Conservation (phyloP, 2,888 invertebrate species). For the Ophraella communa region DNA sequence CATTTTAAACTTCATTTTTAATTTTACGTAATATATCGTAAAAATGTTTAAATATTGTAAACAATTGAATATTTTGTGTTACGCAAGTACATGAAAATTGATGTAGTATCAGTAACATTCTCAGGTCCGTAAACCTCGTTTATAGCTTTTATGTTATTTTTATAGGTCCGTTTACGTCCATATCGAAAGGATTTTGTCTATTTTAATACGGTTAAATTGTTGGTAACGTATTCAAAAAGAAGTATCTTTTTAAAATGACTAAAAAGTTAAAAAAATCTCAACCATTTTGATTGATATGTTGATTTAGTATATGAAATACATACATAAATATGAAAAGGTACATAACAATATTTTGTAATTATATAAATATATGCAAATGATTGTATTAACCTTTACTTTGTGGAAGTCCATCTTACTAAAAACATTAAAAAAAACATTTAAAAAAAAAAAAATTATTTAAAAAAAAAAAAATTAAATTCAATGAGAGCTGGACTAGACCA, state of each 20-base stretch:
- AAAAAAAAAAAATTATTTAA: too few species aligned
- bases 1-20: neutral
- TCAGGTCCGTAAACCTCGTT: constrained; percentile 21
- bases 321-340: too few species aligned
- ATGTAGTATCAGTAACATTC: constrained; percentile 16
- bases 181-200: constrained; percentile 15
- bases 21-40: neutral
- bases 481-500: too few species aligned
- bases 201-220: constrained; percentile 1
- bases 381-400: too few species aligned
- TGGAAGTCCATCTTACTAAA: too few species aligned
- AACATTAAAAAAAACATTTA: too few species aligned
- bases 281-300: too few species aligned
- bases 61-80: neutral
- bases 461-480: too few species aligned
- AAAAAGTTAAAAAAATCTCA: too few species aligned
- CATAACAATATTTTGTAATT: too few species aligned
- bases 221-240: neutral
- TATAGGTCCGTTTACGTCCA: constrained; percentile 18
- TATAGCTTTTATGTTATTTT: constrained; percentile 20
- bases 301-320: too few species aligned
- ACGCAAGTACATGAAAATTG: constrained; percentile 9
- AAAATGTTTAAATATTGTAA: neutral
- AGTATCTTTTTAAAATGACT: neutral
- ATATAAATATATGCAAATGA: too few species aligned